phyloP scores from a whole-genome alignment of 2,797 vertebrate genomes.

The Enteromius unitaeniatus region DNA sequence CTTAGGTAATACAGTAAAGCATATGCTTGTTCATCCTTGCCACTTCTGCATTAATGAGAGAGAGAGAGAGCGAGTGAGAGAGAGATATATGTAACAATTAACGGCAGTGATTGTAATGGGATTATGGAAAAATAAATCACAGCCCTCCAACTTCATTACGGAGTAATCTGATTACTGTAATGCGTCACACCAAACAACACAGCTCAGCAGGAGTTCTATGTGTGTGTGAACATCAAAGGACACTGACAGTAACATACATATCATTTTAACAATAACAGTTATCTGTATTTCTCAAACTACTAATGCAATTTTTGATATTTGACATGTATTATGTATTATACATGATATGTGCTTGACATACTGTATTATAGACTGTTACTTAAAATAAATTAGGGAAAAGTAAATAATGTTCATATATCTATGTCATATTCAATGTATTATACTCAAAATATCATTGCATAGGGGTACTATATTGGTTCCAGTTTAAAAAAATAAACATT shows the following conservation, averaged over 20 bases:
- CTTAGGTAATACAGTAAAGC: neutral
- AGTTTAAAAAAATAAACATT: neutral
- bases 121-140: conserved; percentile 28
- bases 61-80: too few relatives aligned
- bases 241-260: neutral
- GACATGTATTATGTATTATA: neutral
- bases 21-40: neutral
- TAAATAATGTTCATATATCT: neutral
- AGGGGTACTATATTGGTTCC: neutral
- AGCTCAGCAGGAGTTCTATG: neutral
- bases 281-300: neutral
- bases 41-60: neutral
- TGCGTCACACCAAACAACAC: conserved; percentile 28
- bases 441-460: neutral
- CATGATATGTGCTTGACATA: neutral
- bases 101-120: neutral
- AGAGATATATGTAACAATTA: neutral
- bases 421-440: neutral
- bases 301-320: neutral
- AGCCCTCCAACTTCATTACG: conserved; percentile 12
- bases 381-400: neutral
- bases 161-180: conserved; percentile 44
- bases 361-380: neutral
- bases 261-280: neutral
- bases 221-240: neutral